phyloP scores from a whole-genome alignment of 2,797 vertebrate species.

The Typhlichthys eigenmanni region DNA sequence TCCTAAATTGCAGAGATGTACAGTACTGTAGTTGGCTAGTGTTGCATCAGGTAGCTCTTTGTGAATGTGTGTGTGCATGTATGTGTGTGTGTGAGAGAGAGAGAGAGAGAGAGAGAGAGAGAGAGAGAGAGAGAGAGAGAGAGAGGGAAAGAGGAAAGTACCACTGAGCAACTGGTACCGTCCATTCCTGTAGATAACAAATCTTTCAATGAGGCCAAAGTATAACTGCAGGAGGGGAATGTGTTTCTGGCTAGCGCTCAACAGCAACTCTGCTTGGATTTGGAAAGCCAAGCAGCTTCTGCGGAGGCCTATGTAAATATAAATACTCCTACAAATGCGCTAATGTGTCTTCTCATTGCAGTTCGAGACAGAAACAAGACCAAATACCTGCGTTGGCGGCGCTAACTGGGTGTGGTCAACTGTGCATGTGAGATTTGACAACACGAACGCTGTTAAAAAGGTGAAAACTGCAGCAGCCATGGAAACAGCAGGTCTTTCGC shows the following conservation, averaged over 20 bases:
- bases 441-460: too few species aligned
- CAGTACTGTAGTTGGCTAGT: background rate
- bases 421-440: too few species aligned
- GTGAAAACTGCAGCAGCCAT: too few species aligned
- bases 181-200: conserved; percentile 46
- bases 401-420: too few species aligned
- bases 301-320: too few species aligned
- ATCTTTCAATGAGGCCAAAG: conserved; percentile 35
- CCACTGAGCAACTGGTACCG: conserved; percentile 49
- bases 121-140: background rate
- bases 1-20: conserved; percentile 39
- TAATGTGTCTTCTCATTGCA: background rate
- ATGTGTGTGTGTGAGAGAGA: background rate
- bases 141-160: conserved; percentile 36
- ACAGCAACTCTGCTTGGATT: conserved; percentile 18
- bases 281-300: background rate
- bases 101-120: background rate
- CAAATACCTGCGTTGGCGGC: background rate
- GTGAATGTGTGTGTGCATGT: conserved; percentile 2
- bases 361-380: background rate
- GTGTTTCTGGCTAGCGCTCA: conserved; percentile 11
- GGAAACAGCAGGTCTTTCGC: background rate
- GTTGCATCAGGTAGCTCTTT: conserved; percentile 41
- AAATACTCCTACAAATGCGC: background rate
- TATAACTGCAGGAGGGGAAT: conserved; percentile 28